A percentile compares a stretch with the other conserved stretches of the same genome.
Evolutionary conservation across 2,113 vertebrate species (phyloP).

Genomic region (Cochlearius cochlearius): DNA sequence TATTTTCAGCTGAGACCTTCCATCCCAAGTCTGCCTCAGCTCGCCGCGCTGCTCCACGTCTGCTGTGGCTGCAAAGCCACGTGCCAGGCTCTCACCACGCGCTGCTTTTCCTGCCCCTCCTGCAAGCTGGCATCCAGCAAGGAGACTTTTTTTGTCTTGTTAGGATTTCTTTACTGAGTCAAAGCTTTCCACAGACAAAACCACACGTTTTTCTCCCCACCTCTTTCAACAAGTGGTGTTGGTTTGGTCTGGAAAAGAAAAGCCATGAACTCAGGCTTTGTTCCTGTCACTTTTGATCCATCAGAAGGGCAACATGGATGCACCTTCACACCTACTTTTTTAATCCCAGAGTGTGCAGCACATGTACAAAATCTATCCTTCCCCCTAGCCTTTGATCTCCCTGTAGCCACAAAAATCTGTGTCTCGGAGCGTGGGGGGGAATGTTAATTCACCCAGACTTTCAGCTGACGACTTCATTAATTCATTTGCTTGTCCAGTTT

Average conservation of each 20-base stretch:
- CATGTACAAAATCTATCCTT: background rate
- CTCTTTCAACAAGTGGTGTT: background rate
- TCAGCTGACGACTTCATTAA: background rate
- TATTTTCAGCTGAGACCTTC: background rate
- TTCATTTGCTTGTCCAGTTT: background rate
- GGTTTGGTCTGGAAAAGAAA: background rate
- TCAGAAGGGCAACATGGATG: background rate
- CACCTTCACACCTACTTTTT: no score
- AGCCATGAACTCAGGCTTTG: background rate
- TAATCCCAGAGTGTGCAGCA: background rate
- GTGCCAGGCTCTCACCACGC: background rate
- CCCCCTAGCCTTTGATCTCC: background rate
- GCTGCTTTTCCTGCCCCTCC: background rate
- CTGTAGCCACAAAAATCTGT: background rate
- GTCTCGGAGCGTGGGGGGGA: accelerated
- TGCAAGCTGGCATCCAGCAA: background rate
- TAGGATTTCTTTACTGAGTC: background rate
- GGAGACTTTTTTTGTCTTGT: background rate
- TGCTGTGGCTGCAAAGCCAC: background rate
- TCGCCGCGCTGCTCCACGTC: accelerated
- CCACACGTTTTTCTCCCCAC: background rate
- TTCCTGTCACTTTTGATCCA: background rate
- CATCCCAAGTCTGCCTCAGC: no score
- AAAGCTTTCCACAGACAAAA: background rate
- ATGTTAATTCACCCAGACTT: background rate